Percentiles rank a stretch among this genome's conserved stretches.
These are phyloP conservation scores for Huso huso DNA, from an alignment of 2,797 vertebrate genomes.

Conservation along the genomic window DNA sequence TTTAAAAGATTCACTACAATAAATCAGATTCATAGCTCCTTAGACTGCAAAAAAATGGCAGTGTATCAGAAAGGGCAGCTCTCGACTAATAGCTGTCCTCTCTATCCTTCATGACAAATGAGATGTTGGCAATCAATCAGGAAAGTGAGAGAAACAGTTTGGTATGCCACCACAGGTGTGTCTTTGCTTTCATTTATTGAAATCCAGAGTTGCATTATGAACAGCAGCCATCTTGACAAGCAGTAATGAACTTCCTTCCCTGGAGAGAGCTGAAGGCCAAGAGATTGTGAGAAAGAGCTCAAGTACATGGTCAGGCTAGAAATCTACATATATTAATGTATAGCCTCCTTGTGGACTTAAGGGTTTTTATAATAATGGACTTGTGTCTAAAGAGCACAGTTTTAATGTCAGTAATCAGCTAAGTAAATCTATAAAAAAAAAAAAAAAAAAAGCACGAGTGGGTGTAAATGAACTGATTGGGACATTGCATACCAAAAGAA, in stretches of 20 bases:
- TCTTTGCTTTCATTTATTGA: slow-evolving; percentile 1
- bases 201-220: neutral
- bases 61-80: neutral
- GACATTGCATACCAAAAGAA: no score
- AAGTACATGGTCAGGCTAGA: neutral
- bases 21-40: no score
- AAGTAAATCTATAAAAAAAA: neutral
- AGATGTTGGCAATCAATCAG: slow-evolving; percentile 1
- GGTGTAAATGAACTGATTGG: no score
- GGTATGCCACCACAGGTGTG: neutral
- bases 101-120: neutral
- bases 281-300: neutral
- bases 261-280: neutral
- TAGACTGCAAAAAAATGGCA: neutral
- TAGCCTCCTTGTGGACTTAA: neutral
- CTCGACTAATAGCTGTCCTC: neutral
- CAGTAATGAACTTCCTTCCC: neutral
- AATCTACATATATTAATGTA: neutral
- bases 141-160: slow-evolving; percentile 5
- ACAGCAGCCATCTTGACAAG: neutral
- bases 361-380: neutral
- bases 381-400: neutral
- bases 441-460: no score
- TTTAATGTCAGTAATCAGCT: neutral
- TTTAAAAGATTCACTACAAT: no score